Percentiles rank a stretch among this genome's conserved stretches.
phyloP scores from a whole-genome alignment of 2,888 invertebrate genomes.

The Luffia ferchaultella region DNA sequence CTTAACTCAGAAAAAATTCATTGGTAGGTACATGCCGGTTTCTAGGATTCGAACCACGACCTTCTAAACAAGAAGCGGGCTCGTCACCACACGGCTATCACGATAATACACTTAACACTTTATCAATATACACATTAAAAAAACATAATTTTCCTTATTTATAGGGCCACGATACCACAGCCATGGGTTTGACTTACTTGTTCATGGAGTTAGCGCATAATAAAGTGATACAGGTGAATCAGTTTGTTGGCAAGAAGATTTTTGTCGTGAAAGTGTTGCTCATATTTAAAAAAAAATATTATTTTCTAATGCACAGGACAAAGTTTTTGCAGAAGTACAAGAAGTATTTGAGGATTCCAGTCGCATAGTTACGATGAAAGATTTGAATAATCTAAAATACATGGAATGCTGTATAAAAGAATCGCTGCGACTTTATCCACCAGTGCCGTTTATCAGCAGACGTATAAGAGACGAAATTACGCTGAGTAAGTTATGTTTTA shows the following conservation, averaged over 20 bases:
- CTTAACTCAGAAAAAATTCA: no score
- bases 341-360: slow-evolving; percentile 71
- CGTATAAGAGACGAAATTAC: slow-evolving; percentile 59
- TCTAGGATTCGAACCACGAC: no score
- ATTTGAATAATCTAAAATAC: slow-evolving; percentile 71
- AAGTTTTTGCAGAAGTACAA: slow-evolving; percentile 66
- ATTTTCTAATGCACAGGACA: slow-evolving; percentile 74
- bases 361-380: slow-evolving; percentile 66
- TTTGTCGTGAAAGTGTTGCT: no score
- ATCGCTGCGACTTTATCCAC: slow-evolving; percentile 70
- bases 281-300: no score
- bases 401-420: slow-evolving; percentile 77
- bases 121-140: background rate
- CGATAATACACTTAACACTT: background rate
- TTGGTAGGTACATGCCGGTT: no score
- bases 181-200: slow-evolving; percentile 24
- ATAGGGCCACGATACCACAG: slow-evolving; percentile 36
- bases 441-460: slow-evolving; percentile 72
- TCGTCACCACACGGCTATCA: no score
- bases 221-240: slow-evolving; percentile 21
- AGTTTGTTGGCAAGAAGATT: no score
- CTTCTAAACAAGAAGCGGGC: no score
- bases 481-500: slow-evolving; percentile 59
- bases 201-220: slow-evolving; percentile 29
- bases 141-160: slow-evolving; percentile 4